Evolutionary conservation across 1,140 invertebrate species (phyloP).

Genomic region (Onthophagus taurus): DNA sequence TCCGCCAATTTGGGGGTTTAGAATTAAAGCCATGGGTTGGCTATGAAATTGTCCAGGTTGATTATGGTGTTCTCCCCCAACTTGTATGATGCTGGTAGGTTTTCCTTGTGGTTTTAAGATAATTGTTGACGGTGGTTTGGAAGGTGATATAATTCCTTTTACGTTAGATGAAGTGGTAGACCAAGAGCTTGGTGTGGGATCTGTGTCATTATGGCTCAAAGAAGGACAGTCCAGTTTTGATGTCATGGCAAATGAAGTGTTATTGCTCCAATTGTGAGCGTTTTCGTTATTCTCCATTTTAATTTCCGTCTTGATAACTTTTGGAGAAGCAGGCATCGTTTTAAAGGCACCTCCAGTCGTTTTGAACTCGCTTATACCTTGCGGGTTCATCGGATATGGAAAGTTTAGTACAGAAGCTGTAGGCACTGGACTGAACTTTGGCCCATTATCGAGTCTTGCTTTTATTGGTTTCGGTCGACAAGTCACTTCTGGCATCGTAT

Average conservation of each 20-base stretch:
- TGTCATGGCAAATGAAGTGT: background rate
- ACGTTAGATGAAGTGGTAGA: conserved; percentile 1
- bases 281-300: conserved; percentile 15
- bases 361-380: conserved; percentile 72
- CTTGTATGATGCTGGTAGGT: conserved; percentile 24
- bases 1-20: conserved; percentile 18
- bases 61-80: conserved; percentile 19
- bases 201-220: background rate
- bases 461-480: conserved; percentile 82
- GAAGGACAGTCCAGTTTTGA: background rate
- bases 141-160: conserved; percentile 15
- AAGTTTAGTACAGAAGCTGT: conserved; percentile 42
- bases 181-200: background rate
- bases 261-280: conserved; percentile 6
- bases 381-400: conserved; percentile 65
- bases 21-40: conserved; percentile 27
- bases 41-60: conserved; percentile 23
- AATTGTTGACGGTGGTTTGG: conserved; percentile 22
- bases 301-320: conserved; percentile 26
- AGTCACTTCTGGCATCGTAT: conserved; percentile 50
- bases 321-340: conserved; percentile 57
- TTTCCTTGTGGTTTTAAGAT: conserved; percentile 30
- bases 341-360: conserved; percentile 81
- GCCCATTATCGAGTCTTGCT: conserved; percentile 48
- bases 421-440: conserved; percentile 39